Evolutionary conservation across 2,888 invertebrate species (phyloP), one percentile per base, ranked within the genome.

Genomic region (Nineta flava): DNA sequence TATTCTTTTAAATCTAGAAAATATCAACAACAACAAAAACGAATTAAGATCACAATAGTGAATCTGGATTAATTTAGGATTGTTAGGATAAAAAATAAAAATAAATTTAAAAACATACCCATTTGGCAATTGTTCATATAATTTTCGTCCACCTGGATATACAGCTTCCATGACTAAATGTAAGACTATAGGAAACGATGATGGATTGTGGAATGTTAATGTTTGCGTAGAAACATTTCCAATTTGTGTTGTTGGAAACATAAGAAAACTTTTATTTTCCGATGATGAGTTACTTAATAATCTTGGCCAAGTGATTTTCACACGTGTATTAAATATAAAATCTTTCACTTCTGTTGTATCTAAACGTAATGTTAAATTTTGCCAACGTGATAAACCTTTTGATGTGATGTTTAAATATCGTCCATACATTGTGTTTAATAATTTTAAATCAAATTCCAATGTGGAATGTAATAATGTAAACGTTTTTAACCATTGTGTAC

Each of bases 181-280:
- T 58, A 87, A 71, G 52, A 87, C 68, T 52, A 90, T 65, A 53
- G 81, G 75, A 63, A 75, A 75, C 53, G 77, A 75, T 46, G 78
- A 72, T 32, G 90, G 88, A 71, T 91, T 92, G 61, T 76, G 73
- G 56, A 86, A 68, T 48, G 76, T 75, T 57, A 90, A 67, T 51
- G 76, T 76, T 61, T 77, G 73, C 58, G 77, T 69, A 38, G 77
- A 73, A 49, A 73, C 71, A 62, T 82, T 82, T 51, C 82, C 83
- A 50, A 85, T 76, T 66, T 85, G 84, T 1, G 85, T 84, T 31
- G 84, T 65, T 6, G 85, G 83, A 65, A 85, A 85, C 55, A 68
- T 71, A 47, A 82, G 62, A 31, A 67, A 57, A 34, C 65, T 72
- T 56, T 65, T 67, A 55, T 73, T 72, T 51, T 67, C 67, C 15